phyloP scores from a whole-genome alignment of 2,113 vertebrate genomes.

The Zosterops pallidus region DNA sequence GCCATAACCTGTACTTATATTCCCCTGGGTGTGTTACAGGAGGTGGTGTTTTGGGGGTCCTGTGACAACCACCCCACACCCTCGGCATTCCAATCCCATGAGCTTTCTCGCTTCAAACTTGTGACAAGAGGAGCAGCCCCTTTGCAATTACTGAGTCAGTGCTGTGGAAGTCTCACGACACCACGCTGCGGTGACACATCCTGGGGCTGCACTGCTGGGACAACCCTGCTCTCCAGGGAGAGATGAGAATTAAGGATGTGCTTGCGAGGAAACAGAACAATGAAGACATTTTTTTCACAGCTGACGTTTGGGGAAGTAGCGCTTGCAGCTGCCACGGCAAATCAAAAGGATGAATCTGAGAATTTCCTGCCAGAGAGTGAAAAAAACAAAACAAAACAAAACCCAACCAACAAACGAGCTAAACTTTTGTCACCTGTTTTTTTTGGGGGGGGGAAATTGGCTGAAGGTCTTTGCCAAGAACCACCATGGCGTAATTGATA shows the following conservation, averaged over 20 bases:
- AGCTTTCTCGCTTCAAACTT: background rate
- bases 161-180: background rate
- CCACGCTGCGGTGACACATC: fast-evolving
- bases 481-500: background rate
- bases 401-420: background rate
- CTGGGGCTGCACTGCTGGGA: background rate
- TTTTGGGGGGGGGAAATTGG: background rate
- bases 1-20: background rate
- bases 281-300: background rate
- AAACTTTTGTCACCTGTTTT: background rate
- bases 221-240: background rate
- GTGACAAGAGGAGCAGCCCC: background rate
- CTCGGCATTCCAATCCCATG: background rate
- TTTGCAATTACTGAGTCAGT: background rate
- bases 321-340: background rate
- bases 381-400: background rate
- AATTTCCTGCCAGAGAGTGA: background rate
- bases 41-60: background rate
- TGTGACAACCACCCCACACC: background rate
- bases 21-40: background rate
- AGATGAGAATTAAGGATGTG: background rate
- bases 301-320: background rate
- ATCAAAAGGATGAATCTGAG: background rate
- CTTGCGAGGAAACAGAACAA: background rate
- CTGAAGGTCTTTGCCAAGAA: background rate